Evolutionary conservation across 2,888 invertebrate genomes (phyloP), one percentile per base, ranked within the genome.

Genomic region (Cinara cedri): DNA sequence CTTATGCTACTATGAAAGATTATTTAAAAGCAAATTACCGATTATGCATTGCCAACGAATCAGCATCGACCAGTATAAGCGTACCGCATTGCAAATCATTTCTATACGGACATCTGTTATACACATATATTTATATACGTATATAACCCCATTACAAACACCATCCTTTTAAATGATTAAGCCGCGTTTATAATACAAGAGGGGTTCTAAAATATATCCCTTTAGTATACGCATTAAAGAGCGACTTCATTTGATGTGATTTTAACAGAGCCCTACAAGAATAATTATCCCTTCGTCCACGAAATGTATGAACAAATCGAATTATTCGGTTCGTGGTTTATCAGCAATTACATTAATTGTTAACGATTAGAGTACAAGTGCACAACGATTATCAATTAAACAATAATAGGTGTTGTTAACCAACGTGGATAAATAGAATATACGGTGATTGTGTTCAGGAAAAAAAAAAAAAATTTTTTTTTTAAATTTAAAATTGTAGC

Each of bases 101-200:
- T 63, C 51, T n/a, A 26, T 21, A 42, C 16, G 13, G 54, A 42
- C 42, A 4, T 60, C 10, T 10, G 49, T 10, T 8, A 34, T 26
- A 46, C 49, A 9, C 3, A 34, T 11, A 9, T 66, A 49, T 26
- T n/a, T 3, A 0, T 26, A n/a, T 19, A 16, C 16, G 24, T 2
- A 8, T 4, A 57, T 66, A 57, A 66, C 75, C 55, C 75, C 46
- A 57, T 55, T 66, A 55, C 66, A 46, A 55, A 44, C 72, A 66
- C 46, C 46, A n/a, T 57, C 55, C 55, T 55, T 63, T 55, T 76
- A 76, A 76, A 76, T 76, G 55, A 76, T 76, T 76, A 66, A 76
- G 46, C 75, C 66, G 42, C 75, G 54, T 75, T 65, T 75, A 75
- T 75, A 65, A 62, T n/a, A 16, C 63, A 16, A 57, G n/a, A n/a